Evolutionary conservation across 2,888 invertebrate species (phyloP).

Genomic region (Rhagonycha fulva): DNA sequence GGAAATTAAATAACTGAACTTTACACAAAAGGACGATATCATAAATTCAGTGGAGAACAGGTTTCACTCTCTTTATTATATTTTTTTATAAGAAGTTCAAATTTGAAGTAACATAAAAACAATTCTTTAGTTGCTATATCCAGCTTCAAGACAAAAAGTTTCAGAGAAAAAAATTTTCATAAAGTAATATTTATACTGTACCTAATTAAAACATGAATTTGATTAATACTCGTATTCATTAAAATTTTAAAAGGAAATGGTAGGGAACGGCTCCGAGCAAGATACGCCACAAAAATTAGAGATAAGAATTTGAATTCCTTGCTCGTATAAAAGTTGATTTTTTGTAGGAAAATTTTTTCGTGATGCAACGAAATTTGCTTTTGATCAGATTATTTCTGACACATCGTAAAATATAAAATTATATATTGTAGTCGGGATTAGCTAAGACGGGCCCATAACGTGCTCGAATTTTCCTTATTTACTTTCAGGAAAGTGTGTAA

Average conservation of each 20-base stretch:
- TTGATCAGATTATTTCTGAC: slow-evolving; percentile 31
- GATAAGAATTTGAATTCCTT: not conserved
- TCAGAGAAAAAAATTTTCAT: not conserved
- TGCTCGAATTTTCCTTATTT: not conserved
- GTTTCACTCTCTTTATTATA: not conserved
- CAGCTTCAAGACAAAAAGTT: not conserved
- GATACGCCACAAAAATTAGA: not conserved
- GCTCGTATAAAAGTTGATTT: not conserved
- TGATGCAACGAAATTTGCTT: not conserved
- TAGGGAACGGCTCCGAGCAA: not conserved
- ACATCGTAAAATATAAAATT: slow-evolving; percentile 28
- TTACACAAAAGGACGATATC: not conserved
- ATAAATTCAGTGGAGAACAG: not conserved
- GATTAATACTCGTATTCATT: too few relatives aligned
- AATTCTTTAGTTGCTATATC: not conserved
- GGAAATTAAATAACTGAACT: not conserved
- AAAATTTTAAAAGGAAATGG: too few relatives aligned
- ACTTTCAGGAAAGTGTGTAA: not conserved
- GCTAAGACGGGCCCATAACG: not conserved
- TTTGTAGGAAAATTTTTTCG: not conserved
- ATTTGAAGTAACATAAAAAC: not conserved
- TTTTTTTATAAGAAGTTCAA: not conserved
- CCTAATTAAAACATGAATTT: too few relatives aligned
- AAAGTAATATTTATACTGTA: not conserved
- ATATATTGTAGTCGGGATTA: slow-evolving; percentile 13